phyloP scores from a whole-genome alignment of 2,797 vertebrate genomes.

The Cuculus canorus region DNA sequence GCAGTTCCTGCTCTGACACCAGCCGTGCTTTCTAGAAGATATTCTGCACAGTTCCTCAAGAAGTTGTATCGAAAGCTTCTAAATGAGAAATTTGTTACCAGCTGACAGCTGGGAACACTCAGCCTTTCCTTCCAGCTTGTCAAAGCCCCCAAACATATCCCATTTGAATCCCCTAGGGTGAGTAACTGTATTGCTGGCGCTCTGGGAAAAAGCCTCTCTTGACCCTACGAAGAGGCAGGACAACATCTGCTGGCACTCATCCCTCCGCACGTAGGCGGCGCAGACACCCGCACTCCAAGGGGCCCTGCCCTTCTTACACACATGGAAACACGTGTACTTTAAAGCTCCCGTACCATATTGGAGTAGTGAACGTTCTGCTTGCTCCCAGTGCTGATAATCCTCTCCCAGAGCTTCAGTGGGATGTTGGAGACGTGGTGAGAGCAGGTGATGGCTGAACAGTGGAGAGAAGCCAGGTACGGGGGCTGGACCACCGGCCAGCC shows the following conservation, averaged over 20 bases:
- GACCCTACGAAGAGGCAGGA: neutral
- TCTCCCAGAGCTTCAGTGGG: conserved; percentile 96
- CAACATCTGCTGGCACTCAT: neutral
- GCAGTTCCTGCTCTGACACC: conserved; percentile 32
- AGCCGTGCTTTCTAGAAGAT: conserved; percentile 18
- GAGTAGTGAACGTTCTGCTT: conserved; percentile 91
- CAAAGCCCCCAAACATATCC: neutral
- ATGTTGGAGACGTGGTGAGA: conserved; percentile 96
- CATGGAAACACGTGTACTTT: neutral
- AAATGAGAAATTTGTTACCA: neutral
- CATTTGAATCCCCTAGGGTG: neutral
- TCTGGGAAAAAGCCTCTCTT: neutral
- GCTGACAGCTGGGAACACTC: conserved; percentile 23
- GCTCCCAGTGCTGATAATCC: conserved; percentile 84
- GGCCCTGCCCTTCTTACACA: neutral
- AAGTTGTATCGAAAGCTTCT: neutral
- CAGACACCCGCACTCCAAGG: neutral
- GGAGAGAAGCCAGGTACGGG: conserved; percentile 94
- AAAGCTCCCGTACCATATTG: conserved; percentile 79
- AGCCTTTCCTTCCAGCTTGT: conserved; percentile 4
- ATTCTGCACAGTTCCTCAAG: neutral
- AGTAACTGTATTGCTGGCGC: neutral
- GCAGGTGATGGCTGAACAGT: conserved; percentile 98
- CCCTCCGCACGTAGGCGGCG: neutral
- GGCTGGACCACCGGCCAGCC: conserved; percentile 93